Conservation (phyloP, 2,888 invertebrate genomes). For the Gortyna flavago region DNA sequence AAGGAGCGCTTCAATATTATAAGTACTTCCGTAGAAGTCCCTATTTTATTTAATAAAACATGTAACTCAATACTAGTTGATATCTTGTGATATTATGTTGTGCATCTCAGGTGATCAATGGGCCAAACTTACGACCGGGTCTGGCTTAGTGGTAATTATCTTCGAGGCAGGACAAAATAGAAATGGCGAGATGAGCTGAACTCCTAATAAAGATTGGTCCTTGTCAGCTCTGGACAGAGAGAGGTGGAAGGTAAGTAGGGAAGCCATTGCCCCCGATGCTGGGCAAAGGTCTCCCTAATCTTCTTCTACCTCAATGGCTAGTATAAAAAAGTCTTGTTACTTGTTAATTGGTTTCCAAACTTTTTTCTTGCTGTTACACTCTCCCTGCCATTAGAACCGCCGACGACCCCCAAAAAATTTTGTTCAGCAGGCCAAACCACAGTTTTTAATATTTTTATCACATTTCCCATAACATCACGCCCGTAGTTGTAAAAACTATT, state of each 20-base stretch:
- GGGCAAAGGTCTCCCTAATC: background rate
- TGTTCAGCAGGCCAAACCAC: too few relatives aligned
- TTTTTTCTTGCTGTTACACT: background rate
- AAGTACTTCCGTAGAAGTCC: background rate
- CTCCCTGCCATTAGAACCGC: too few relatives aligned
- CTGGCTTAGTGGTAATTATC: background rate
- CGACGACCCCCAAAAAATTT: too few relatives aligned
- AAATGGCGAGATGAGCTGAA: background rate
- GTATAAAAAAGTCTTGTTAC: background rate
- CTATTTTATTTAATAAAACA: too few relatives aligned
- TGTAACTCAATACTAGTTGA: too few relatives aligned
- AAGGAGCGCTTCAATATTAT: background rate
- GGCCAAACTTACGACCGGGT: too few relatives aligned
- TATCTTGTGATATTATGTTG: background rate
- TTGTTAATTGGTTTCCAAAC: background rate
- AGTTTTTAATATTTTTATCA: too few relatives aligned
- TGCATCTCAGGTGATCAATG: background rate
- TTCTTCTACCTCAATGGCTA: background rate
- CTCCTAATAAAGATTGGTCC: background rate
- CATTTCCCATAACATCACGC: too few relatives aligned
- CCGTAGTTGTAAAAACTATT: too few relatives aligned
- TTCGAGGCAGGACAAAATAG: background rate
- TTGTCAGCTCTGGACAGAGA: background rate
- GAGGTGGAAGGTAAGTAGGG: too few relatives aligned
- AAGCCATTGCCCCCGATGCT: background rate